Conservation (phyloP, 2,888 invertebrate genomes). For the Allolobophora icterica region DNA sequence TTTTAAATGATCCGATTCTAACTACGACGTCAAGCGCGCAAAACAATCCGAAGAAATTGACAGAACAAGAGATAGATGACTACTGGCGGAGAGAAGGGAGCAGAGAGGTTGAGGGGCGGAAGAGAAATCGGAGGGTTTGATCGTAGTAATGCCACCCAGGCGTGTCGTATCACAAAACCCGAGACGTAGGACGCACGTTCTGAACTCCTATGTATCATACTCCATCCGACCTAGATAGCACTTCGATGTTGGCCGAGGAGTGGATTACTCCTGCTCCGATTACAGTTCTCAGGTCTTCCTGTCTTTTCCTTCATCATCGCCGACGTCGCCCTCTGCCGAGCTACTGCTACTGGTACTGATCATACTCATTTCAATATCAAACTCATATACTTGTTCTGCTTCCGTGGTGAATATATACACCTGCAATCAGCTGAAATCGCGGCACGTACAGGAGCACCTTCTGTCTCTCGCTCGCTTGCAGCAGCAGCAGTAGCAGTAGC, state of each 20-base stretch:
- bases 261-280: neutral
- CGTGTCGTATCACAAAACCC: neutral
- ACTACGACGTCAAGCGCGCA: neutral
- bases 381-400: neutral
- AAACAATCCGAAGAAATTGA: neutral
- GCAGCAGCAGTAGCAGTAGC: neutral
- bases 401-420: neutral
- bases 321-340: neutral
- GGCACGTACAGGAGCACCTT: neutral
- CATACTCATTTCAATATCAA: neutral
- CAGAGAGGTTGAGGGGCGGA: neutral
- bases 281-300: neutral
- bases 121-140: neutral
- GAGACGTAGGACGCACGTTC: neutral
- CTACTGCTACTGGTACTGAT: neutral
- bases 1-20: neutral
- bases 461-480: neutral
- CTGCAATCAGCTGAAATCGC: constrained; percentile 12
- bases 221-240: neutral
- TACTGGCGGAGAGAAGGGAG: neutral
- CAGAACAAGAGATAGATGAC: neutral
- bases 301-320: neutral
- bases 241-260: neutral
- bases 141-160: neutral
- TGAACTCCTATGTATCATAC: neutral